A percentile compares a stretch with the other conserved stretches of the same genome.
These are phyloP conservation scores for Siniperca undulata DNA, from an alignment of 2,797 vertebrate species.

Conservation along the genomic window DNA sequence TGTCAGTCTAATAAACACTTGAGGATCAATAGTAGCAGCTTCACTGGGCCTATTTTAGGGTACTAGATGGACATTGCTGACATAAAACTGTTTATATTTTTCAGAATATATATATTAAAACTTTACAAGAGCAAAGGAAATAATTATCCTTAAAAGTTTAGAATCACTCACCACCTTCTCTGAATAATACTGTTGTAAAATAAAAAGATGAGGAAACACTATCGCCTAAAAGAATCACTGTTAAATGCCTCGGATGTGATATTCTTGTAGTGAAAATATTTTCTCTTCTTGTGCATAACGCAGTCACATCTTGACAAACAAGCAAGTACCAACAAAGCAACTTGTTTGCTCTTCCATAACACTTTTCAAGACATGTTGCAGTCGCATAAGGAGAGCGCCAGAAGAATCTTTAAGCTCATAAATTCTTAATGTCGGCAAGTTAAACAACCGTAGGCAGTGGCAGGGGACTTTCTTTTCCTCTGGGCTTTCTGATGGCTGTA, in stretches of 20 bases:
- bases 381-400: constrained; percentile 36
- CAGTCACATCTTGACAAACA: constrained; percentile 61
- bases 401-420: constrained; percentile 72
- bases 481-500: constrained; percentile 66
- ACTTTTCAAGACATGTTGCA: constrained; percentile 61
- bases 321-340: constrained; percentile 62
- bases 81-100: not conserved
- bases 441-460: constrained; percentile 73
- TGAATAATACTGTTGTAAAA: not conserved
- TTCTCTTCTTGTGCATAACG: constrained; percentile 29
- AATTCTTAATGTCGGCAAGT: constrained; percentile 79
- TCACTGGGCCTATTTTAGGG: not conserved
- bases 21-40: constrained; percentile 8
- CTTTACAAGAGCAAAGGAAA: not conserved
- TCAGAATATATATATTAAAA: not conserved
- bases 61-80: not conserved
- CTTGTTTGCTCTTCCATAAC: constrained; percentile 65
- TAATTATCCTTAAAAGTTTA: not conserved
- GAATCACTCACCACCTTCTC: not conserved
- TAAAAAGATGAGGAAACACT: not conserved
- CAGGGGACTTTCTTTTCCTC: constrained; percentile 67
- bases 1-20: constrained; percentile 11
- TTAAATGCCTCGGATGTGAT: constrained; percentile 15
- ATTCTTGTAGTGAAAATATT: constrained; percentile 10
- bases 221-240: constrained; percentile 2